phyloP scores from a whole-genome alignment of 2,888 invertebrate species.

The Spodoptera picta region DNA sequence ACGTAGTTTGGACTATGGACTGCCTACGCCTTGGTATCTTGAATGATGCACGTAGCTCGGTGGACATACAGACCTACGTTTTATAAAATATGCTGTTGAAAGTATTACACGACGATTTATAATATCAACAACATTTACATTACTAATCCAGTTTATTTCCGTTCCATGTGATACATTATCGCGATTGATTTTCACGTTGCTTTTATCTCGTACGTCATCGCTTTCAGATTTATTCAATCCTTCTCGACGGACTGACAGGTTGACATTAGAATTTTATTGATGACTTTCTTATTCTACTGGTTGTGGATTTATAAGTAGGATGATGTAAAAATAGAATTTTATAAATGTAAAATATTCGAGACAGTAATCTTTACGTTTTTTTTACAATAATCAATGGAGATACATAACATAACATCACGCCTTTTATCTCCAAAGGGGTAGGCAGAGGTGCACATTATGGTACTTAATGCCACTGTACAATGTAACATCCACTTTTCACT shows the following conservation, averaged over 20 bases:
- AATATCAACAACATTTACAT: conserved; percentile 10
- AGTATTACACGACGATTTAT: background rate
- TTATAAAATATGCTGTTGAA: conserved; percentile 21
- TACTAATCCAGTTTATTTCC: conserved; percentile 40
- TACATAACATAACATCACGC: background rate
- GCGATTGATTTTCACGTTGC: conserved; percentile 40
- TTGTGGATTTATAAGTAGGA: conserved; percentile 6
- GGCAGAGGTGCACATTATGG: too few relatives aligned
- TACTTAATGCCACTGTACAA: too few relatives aligned
- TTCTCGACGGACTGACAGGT: conserved; percentile 27
- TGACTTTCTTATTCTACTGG: conserved; percentile 13
- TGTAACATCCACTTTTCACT: too few relatives aligned
- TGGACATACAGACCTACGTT: background rate
- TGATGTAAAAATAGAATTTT: background rate
- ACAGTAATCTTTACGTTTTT: background rate
- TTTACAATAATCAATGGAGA: too few relatives aligned
- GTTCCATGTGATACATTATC: conserved; percentile 39
- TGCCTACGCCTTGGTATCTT: too few relatives aligned
- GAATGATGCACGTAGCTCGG: too few relatives aligned
- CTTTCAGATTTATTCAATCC: conserved; percentile 41
- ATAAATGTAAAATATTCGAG: background rate
- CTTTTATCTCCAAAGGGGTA: too few relatives aligned
- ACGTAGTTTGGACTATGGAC: too few relatives aligned
- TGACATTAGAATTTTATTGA: conserved; percentile 17
- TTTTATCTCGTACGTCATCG: conserved; percentile 44